Evolutionary conservation across 2,113 vertebrate genomes (phyloP).

Genomic region (Cinclus cinclus): DNA sequence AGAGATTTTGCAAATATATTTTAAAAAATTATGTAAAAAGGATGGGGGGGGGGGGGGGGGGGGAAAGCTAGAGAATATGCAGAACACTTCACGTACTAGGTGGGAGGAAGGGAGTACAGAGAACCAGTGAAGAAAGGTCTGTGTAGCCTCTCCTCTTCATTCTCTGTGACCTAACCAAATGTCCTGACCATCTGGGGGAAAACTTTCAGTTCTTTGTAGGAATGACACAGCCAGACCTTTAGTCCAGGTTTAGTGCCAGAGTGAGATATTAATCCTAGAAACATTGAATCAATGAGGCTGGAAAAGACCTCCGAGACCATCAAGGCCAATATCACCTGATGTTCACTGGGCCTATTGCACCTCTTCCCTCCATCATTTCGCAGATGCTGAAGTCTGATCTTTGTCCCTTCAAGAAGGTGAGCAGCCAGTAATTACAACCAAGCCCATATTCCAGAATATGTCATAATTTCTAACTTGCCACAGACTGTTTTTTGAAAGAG

Average conservation of each 20-base stretch:
- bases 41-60: background rate
- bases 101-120: background rate
- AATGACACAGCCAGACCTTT: background rate
- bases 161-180: background rate
- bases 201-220: background rate
- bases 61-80: background rate
- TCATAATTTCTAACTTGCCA: background rate
- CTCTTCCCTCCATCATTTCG: background rate
- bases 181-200: background rate
- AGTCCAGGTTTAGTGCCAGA: background rate
- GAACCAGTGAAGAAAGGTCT: background rate
- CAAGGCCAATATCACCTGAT: background rate
- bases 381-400: background rate
- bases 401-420: background rate
- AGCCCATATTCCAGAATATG: background rate
- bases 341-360: background rate
- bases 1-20: background rate
- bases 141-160: background rate
- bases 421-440: background rate
- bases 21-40: background rate
- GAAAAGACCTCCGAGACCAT: background rate
- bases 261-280: background rate
- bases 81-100: background rate
- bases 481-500: background rate
- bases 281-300: accelerated